phyloP scores from a whole-genome alignment of 2,888 invertebrate species.

The Cylloceria caligata region DNA sequence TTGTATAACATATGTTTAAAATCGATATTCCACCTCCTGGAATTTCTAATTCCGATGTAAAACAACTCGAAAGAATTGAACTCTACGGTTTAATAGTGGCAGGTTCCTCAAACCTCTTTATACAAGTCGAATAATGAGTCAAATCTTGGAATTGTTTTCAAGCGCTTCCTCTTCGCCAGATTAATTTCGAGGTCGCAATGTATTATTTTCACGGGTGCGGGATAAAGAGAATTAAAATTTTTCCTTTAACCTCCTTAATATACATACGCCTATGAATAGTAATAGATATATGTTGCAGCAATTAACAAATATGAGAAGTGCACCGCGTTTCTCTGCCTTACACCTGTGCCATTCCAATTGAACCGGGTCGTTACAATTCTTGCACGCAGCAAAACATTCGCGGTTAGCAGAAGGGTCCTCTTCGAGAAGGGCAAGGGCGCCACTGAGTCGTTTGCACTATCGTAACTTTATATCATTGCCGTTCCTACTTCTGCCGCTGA shows the following conservation, averaged over 20 bases:
- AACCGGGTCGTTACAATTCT: constrained; percentile 40
- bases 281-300: constrained; percentile 17
- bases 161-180: too few relatives aligned
- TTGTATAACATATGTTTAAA: too few relatives aligned
- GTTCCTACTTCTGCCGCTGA: constrained; percentile 24
- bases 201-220: too few relatives aligned
- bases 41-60: too few relatives aligned
- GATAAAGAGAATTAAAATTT: too few relatives aligned
- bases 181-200: too few relatives aligned
- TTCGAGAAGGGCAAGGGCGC: constrained; percentile 24
- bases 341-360: constrained; percentile 17
- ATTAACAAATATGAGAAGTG: constrained; percentile 43
- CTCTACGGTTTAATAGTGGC: too few relatives aligned
- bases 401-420: constrained; percentile 19
- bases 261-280: background rate
- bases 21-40: too few relatives aligned
- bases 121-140: too few relatives aligned
- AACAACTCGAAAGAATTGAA: too few relatives aligned
- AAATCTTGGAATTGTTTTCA: too few relatives aligned
- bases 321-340: constrained; percentile 13
- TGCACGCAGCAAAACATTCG: constrained; percentile 55
- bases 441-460: constrained; percentile 75
- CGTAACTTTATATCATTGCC: constrained; percentile 75
- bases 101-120: too few relatives aligned
- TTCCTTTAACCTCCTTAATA: background rate